Base-by-base conservation (phyloP, 1,140 invertebrate genomes). In the Anastrepha obliqua region DNA sequence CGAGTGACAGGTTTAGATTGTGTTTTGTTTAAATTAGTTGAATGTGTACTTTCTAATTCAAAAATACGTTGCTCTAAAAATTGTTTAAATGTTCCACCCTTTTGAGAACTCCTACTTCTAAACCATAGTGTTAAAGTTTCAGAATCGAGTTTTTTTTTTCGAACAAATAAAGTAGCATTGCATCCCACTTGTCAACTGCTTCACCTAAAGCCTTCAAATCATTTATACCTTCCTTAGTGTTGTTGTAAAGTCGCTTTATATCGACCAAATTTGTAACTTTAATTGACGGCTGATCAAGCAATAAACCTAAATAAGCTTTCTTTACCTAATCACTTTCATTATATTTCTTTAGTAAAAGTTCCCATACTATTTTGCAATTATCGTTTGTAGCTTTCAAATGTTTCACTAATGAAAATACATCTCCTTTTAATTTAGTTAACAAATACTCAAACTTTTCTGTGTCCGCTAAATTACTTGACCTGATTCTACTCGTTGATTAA, bases 361-460 rank as follows among this genome's bases (percentile, higher is more conserved):
- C 55, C 85, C 85, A 86, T 20, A 55, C 85, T n/a, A 86, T 20
- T 55, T 58, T 59, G n/a, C n/a, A 86, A 62, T 86, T 86, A 5
- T 55, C 85, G 59, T 86, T 86, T 39, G 5, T 86, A 15, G 58
- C 51, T 5, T 55, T 59, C 55, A 86, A 62, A 59, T 86, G 85
- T 86, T 86, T 86, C 9, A 86, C 55, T 17, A 86, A 55, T 6
- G 51, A 86, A n/a, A 59, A 58, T 20, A 55, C 58, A 11, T 86
- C 58, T n/a, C 47, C 47, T 59, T 55, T 55, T 55, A 55, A 9
- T 9, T 55, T 59, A 8, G 85, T 29, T n/a, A 59, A 20, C 55
- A 86, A 29, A 86, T 86, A 86, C 17, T 86, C 85, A 39, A 86
- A 59, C 20, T 58, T 86, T 62, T 86, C 85, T 39, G 29, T 59